A percentile compares a stretch with the other conserved stretches of the same genome.
These are phyloP conservation scores for Xestia xanthographa DNA, from an alignment of 2,888 invertebrate genomes.

Conservation along the genomic window DNA sequence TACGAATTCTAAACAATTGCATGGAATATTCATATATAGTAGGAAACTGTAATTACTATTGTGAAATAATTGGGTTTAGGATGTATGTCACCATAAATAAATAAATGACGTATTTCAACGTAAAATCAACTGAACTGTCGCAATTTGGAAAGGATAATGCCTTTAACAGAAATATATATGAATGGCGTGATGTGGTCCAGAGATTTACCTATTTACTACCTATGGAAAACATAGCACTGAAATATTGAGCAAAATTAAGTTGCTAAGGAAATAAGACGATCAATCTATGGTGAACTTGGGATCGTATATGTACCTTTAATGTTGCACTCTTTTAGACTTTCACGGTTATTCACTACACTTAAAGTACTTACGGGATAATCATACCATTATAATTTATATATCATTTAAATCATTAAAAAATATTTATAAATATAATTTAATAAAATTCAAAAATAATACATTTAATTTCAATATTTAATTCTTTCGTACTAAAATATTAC, in stretches of 20 bases:
- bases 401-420: too few species aligned
- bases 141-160: background rate
- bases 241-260: background rate
- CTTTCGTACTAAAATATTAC: too few species aligned
- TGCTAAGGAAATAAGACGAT: background rate
- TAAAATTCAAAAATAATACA: too few species aligned
- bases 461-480: too few species aligned
- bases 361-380: too few species aligned
- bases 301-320: background rate
- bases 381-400: too few species aligned
- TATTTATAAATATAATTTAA: too few species aligned
- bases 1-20: background rate
- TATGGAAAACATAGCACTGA: background rate
- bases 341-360: too few species aligned
- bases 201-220: background rate
- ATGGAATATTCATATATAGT: background rate
- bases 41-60: background rate
- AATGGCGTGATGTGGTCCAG: background rate
- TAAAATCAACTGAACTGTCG: background rate
- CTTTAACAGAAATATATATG: background rate
- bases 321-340: too few species aligned
- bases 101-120: slow-evolving; percentile 20
- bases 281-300: background rate
- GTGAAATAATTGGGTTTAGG: slow-evolving; percentile 1
- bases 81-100: background rate